Evolutionary conservation across 2,797 vertebrate species (phyloP).

Genomic region (Oreortyx pictus): DNA sequence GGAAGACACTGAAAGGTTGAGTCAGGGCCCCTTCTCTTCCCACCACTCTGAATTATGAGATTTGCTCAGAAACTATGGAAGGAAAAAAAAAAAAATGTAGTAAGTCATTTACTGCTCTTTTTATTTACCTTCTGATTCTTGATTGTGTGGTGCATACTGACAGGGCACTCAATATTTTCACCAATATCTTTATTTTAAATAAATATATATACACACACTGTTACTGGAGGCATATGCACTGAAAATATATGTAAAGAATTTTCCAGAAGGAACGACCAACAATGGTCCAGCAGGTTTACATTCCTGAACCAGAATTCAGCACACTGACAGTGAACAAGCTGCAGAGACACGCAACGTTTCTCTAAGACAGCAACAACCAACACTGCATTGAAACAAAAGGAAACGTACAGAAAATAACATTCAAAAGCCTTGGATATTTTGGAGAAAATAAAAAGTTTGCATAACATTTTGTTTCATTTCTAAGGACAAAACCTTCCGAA

Average conservation of each 20-base stretch:
- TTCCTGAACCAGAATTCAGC: not conserved
- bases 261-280: too few relatives aligned
- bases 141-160: not conserved
- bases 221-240: not conserved
- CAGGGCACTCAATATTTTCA: not conserved
- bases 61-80: not conserved
- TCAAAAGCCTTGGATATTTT: not conserved
- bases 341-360: not conserved
- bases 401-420: not conserved
- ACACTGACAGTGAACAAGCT: not conserved
- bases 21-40: not conserved
- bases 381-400: not conserved
- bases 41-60: accelerated
- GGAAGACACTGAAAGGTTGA: not conserved
- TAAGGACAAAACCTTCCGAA: not conserved
- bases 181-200: not conserved
- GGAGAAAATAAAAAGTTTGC: not conserved
- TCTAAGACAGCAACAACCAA: not conserved
- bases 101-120: not conserved
- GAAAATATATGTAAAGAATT: not conserved
- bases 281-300: not conserved
- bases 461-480: not conserved
- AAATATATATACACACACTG: not conserved
- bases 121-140: not conserved
- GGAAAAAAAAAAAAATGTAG: not conserved